phyloP scores from a whole-genome alignment of 37 sponge, comb jelly and placozoan species.

The Eunapius fragilis region DNA sequence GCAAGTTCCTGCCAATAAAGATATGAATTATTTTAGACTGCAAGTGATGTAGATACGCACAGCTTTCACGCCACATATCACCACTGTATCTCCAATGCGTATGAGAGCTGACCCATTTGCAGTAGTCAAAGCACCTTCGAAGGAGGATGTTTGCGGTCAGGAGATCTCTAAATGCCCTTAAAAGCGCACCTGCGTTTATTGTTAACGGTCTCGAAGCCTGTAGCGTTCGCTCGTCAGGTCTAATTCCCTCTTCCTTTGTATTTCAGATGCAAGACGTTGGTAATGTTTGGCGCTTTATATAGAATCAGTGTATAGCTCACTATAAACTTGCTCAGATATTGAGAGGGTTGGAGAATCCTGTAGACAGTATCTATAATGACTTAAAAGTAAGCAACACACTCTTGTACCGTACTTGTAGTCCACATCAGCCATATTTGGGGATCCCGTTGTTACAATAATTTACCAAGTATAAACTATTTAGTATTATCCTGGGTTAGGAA shows the following conservation, averaged over 20 bases:
- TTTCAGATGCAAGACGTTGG: neutral
- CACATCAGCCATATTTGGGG: neutral
- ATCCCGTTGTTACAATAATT: neutral
- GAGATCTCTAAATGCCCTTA: neutral
- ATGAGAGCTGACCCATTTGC: slow-evolving; percentile 72
- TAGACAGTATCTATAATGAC: neutral
- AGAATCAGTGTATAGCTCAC: slow-evolving; percentile 17
- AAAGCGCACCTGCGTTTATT: slow-evolving; percentile 33
- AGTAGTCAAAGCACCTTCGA: slow-evolving; percentile 53
- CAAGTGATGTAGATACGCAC: slow-evolving; percentile 34
- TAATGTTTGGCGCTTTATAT: neutral
- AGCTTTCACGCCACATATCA: slow-evolving; percentile 69
- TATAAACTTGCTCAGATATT: slow-evolving; percentile 29
- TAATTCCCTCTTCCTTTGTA: slow-evolving; percentile 30
- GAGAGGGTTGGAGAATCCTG: slow-evolving; percentile 11
- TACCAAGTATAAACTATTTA: too few relatives aligned
- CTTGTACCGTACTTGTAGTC: neutral
- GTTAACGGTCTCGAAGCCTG: slow-evolving; percentile 20
- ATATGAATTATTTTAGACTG: neutral
- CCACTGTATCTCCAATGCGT: slow-evolving; percentile 61
- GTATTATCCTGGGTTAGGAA: too few relatives aligned
- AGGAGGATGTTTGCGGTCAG: neutral
- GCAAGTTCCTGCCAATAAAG: slow-evolving; percentile 34
- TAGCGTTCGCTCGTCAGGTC: slow-evolving; percentile 53
- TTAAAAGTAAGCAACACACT: neutral